Evolutionary conservation across 2,797 vertebrate genomes (phyloP).

Genomic region (Muraenolepis orangiensis): DNA sequence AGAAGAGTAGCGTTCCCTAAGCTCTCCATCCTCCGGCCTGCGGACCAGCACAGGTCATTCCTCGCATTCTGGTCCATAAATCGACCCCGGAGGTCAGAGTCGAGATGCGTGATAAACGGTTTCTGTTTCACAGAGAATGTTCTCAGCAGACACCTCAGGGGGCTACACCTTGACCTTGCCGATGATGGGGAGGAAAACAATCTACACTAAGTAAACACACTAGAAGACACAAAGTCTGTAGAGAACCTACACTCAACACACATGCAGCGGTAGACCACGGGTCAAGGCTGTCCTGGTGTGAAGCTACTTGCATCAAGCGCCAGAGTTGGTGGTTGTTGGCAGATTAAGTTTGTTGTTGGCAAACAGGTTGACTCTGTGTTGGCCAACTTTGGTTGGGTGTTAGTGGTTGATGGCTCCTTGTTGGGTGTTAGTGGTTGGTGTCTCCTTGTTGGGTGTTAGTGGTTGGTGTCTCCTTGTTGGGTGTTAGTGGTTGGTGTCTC

Average conservation of each 20-base stretch:
- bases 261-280: no score
- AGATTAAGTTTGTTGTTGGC: no score
- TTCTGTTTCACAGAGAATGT: conserved; percentile 25
- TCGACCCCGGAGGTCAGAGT: background rate
- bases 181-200: background rate
- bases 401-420: no score
- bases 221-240: background rate
- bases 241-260: background rate
- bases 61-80: background rate
- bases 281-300: no score
- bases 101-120: background rate
- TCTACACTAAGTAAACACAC: background rate
- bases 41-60: background rate
- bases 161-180: background rate
- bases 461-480: no score
- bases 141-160: background rate
- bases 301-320: no score
- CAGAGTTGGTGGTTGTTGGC: no score
- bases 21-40: background rate
- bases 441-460: no score
- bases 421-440: no score
- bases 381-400: no score
- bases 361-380: no score
- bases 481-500: no score
- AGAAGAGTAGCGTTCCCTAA: background rate